phyloP scores from a whole-genome alignment of 2,888 invertebrate species.

The Cylloceria caligata region DNA sequence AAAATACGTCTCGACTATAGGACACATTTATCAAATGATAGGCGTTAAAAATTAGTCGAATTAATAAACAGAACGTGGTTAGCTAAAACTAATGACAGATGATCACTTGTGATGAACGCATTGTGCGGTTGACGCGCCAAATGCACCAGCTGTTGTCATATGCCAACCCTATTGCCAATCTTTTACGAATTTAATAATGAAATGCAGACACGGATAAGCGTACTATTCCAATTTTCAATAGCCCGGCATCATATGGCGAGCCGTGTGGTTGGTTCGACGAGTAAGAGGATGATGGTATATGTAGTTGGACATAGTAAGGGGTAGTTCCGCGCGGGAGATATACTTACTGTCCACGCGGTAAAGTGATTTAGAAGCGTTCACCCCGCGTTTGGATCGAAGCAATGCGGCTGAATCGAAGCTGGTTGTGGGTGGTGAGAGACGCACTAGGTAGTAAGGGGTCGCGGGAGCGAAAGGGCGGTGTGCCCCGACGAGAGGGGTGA shows the following conservation, averaged over 20 bases:
- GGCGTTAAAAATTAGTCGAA: no score
- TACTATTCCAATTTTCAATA: background rate
- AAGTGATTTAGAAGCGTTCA: constrained; percentile 65
- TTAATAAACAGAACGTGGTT: no score
- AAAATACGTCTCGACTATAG: no score
- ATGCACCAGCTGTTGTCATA: constrained; percentile 7
- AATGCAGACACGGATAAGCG: constrained; percentile 11
- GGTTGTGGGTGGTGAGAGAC: constrained; percentile 52
- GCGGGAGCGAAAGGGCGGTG: constrained; percentile 67
- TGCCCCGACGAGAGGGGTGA: constrained; percentile 17
- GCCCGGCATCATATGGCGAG: constrained; percentile 12
- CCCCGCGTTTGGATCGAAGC: constrained; percentile 59
- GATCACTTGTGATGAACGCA: background rate
- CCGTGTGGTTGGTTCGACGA: background rate
- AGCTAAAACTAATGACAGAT: background rate
- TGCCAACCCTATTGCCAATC: constrained; percentile 8
- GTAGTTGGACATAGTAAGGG: background rate
- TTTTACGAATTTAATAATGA: constrained; percentile 9
- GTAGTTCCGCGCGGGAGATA: constrained; percentile 35
- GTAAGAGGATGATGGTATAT: constrained; percentile 21
- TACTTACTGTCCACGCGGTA: constrained; percentile 50
- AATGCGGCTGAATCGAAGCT: constrained; percentile 62
- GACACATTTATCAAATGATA: no score
- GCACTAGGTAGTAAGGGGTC: constrained; percentile 49
- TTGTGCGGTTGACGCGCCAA: background rate